phyloP scores from a whole-genome alignment of 2,888 invertebrate species.

The Ethmia dodecea region DNA sequence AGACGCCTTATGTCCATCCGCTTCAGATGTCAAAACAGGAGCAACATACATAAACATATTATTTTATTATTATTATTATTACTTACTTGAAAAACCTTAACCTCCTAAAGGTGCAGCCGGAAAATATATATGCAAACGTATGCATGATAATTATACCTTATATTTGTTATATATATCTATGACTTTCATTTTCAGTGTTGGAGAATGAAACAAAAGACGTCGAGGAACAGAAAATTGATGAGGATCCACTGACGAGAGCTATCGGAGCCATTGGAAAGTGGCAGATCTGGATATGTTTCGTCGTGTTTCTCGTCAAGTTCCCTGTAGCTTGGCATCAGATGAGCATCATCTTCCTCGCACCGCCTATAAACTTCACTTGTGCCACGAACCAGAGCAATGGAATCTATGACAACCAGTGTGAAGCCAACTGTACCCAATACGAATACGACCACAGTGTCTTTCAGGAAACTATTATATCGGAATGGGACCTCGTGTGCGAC shows the following conservation, averaged over 20 bases:
- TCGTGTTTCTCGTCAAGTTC: conserved; percentile 84
- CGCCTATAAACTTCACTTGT: conserved; percentile 79
- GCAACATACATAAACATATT: not conserved
- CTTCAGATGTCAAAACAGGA: not conserved
- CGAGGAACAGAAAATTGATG: conserved; percentile 39
- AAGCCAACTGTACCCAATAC: conserved; percentile 72
- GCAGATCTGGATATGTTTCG: conserved; percentile 84
- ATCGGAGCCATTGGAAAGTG: conserved; percentile 86
- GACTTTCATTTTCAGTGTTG: conserved; percentile 49
- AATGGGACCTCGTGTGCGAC: conserved; percentile 87
- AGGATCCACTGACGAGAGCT: conserved; percentile 82
- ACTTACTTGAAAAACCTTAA: not conserved
- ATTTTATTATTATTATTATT: not conserved
- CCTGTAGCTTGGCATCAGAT: conserved; percentile 90
- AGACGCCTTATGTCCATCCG: not conserved
- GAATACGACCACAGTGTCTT: conserved; percentile 82
- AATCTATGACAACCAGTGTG: conserved; percentile 68
- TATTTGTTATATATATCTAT: not conserved
- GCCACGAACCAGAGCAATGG: conserved; percentile 27
- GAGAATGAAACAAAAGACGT: conserved; percentile 49
- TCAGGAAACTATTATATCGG: conserved; percentile 83
- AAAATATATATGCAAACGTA: not conserved
- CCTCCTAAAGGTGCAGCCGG: not conserved
- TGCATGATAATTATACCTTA: not conserved
- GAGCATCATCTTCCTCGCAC: conserved; percentile 86